Conservation (phyloP, 2,797 vertebrate genomes). For the Valencia hispanica region DNA sequence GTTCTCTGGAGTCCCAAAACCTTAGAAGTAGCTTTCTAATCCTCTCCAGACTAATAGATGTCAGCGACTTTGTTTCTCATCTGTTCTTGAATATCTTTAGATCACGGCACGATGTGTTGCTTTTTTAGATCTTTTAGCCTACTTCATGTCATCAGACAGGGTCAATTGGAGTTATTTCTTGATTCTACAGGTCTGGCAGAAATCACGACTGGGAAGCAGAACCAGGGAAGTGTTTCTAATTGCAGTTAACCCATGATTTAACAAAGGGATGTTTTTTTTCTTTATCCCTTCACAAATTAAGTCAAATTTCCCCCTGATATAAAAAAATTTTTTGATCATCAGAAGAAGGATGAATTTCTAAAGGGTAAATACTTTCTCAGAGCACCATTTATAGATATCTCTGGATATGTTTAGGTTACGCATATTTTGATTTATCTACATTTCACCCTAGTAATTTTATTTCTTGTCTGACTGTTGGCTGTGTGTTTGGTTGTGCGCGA, state of each 20-base stretch:
- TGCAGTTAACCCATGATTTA: background rate
- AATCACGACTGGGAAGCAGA: background rate
- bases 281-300: no score
- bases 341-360: background rate
- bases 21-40: background rate
- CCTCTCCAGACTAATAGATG: background rate
- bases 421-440: background rate
- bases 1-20: background rate
- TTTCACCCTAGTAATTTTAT: no score
- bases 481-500: no score
- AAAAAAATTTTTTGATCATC: background rate
- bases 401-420: background rate
- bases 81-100: background rate
- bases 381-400: background rate
- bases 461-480: no score
- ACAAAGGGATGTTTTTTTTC: background rate
- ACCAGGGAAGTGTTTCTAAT: background rate
- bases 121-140: background rate
- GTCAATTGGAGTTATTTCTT: background rate
- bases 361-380: background rate
- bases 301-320: no score
- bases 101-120: background rate
- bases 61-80: background rate
- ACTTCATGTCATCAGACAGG: background rate
- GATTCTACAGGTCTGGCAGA: background rate